Conservation (phyloP, 2,888 invertebrate genomes). For the Dermolepida albohirtum region DNA sequence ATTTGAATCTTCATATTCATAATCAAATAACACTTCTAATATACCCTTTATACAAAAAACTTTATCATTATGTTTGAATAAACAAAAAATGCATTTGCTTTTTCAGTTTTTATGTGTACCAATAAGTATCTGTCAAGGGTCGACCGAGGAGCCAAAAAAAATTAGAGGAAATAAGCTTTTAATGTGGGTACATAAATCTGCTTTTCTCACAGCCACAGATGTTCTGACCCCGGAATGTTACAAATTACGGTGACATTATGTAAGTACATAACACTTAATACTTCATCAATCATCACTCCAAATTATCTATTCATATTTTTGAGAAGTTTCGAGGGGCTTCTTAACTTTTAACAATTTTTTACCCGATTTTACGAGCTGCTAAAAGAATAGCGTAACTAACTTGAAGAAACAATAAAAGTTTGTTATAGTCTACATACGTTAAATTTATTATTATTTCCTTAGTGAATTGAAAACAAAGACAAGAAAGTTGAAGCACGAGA, state of each 20-base stretch:
- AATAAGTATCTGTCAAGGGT: slow-evolving; percentile 24
- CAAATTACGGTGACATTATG: slow-evolving; percentile 25
- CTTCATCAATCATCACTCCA: slow-evolving; percentile 25
- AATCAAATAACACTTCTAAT: background rate
- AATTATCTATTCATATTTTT: slow-evolving; percentile 28
- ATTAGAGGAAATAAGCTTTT: slow-evolving; percentile 17
- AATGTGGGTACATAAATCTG: slow-evolving; percentile 31
- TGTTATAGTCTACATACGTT: too few species aligned
- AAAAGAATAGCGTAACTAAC: too few species aligned
- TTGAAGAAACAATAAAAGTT: too few species aligned
- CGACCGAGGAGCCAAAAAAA: slow-evolving; percentile 12
- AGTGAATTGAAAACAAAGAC: too few species aligned
- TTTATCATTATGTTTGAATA: background rate
- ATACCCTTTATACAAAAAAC: slow-evolving; percentile 13
- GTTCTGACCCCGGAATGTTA: slow-evolving; percentile 15
- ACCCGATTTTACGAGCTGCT: slow-evolving; percentile 18
- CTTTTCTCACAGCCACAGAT: slow-evolving; percentile 20
- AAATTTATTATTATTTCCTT: too few species aligned
- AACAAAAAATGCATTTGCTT: background rate
- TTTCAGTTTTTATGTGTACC: slow-evolving; percentile 22
- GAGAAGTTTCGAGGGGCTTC: slow-evolving; percentile 3
- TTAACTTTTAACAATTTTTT: slow-evolving; percentile 1
- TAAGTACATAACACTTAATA: slow-evolving; percentile 30
- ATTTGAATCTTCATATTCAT: too few species aligned
- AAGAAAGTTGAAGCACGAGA: too few species aligned